Evolutionary conservation across 2,888 invertebrate genomes (phyloP).

Genomic region (Lithodes maja): DNA sequence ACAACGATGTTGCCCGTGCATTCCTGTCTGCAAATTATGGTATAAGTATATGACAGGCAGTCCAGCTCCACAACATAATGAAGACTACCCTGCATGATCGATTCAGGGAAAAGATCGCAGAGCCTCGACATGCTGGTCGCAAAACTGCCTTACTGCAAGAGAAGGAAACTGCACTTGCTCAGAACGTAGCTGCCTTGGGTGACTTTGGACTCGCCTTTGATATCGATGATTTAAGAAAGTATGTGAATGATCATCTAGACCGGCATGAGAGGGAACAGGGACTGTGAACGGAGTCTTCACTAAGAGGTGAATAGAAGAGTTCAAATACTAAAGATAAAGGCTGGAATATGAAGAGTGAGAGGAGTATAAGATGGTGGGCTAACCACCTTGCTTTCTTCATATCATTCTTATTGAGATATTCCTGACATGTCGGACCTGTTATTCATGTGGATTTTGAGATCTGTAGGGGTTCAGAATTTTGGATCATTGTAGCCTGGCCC

Average conservation of each 20-base stretch:
- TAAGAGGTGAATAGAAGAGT: too few relatives aligned
- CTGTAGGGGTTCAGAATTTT: too few relatives aligned
- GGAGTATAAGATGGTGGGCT: too few relatives aligned
- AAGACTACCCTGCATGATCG: background rate
- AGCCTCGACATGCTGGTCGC: background rate
- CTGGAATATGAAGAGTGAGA: too few relatives aligned
- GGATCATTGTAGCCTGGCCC: too few relatives aligned
- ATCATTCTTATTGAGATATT: too few relatives aligned
- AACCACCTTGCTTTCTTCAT: too few relatives aligned
- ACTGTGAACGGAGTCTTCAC: too few relatives aligned
- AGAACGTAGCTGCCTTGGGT: background rate
- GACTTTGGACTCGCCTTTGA: background rate
- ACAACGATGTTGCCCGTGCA: background rate
- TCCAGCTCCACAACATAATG: background rate
- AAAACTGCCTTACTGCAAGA: background rate
- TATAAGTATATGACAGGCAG: background rate
- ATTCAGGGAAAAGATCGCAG: background rate
- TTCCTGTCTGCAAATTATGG: background rate
- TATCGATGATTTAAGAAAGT: background rate
- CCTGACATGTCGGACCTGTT: too few relatives aligned
- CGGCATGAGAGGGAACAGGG: background rate
- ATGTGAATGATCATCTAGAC: background rate
- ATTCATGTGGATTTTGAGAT: too few relatives aligned
- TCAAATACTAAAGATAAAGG: too few relatives aligned
- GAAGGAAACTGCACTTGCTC: background rate